These are phyloP conservation scores for Lepidocyrtoides sp. DNA, from an alignment of 2,888 invertebrate species.

Conservation along the genomic window DNA sequence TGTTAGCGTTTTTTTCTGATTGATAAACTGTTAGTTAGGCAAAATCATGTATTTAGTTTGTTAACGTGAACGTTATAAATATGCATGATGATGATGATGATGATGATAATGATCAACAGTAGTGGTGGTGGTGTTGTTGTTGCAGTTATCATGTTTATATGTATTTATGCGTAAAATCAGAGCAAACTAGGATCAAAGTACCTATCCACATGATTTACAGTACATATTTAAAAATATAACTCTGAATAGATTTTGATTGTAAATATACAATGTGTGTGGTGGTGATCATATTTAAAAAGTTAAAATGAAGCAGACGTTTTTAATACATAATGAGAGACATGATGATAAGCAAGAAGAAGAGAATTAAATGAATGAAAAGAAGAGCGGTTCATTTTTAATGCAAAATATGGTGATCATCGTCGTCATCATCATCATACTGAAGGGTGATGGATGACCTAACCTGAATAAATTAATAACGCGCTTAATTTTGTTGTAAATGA, in stretches of 20 bases:
- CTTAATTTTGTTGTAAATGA: not conserved
- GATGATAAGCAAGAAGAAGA: no score
- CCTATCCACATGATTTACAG: not conserved
- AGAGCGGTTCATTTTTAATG: constrained; percentile 33
- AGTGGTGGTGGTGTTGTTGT: not conserved
- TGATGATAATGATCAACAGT: not conserved
- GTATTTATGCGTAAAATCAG: constrained; percentile 39
- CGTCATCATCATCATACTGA: constrained; percentile 44
- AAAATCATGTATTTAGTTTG: constrained; percentile 23
- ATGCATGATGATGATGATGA: constrained; percentile 35
- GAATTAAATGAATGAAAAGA: constrained; percentile 55
- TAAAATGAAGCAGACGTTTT: constrained; percentile 12
- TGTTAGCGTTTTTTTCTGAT: not conserved
- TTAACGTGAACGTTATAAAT: constrained; percentile 39
- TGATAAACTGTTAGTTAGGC: constrained; percentile 26
- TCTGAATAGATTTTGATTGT: not conserved
- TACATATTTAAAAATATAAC: not conserved
- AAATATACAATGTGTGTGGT: not conserved
- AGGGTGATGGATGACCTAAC: constrained; percentile 64
- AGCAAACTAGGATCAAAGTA: constrained; percentile 1
- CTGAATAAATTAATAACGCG: constrained; percentile 51
- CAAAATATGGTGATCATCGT: not conserved
- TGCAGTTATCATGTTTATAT: not conserved
- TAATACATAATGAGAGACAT: not conserved
- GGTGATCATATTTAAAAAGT: not conserved